Base-by-base conservation (phyloP, 2,888 invertebrate genomes). In the Caradrina clavipalpis region DNA sequence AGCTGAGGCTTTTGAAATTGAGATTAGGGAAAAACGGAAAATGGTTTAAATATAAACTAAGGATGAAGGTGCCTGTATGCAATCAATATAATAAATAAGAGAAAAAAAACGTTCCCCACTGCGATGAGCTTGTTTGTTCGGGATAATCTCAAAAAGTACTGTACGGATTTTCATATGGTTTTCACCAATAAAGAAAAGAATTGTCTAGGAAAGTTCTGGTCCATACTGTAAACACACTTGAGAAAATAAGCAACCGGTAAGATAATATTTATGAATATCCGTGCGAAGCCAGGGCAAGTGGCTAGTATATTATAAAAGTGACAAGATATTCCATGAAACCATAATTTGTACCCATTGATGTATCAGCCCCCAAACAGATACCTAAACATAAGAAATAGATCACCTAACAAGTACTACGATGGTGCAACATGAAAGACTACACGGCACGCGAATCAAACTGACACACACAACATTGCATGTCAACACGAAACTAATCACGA, bases 391-490 rank as follows among this genome's bases (percentile, higher is more conserved):
- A 31, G 13, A 22, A 49, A 42, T 17, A 39, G 13, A 64, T 35
- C 11, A 53, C 22, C 15, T n/a, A 26, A 56, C 19, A 54, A 26
- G 21, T 49, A 31, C 42, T 4, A 15, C 1, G 21, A 61, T 68
- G 26, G 35, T 50, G 26, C 69, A 19, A 56, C 45, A 35, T 55
- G n/a, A 39, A 59, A 73, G 19, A 58, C 39, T 49, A 45, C 22
- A 55, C 22, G 15, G 3, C 73, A 74, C 67, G 75, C 74, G 21
- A 69, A 45, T 42, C 6, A 49, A 53, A 62, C 3, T 47, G 56
- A 35, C 22, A 64, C 64, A 72, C 54, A 67, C 60, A 13, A 73
- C 57, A 73, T 77, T 22, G 81, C 81, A 73, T 78, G 69, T 53
- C 73, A 57, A 67, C 56, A 69, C 17, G 39, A 62, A 64, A 65